phyloP scores from a whole-genome alignment of 2,888 invertebrate genomes.

The Parelbella ahira region DNA sequence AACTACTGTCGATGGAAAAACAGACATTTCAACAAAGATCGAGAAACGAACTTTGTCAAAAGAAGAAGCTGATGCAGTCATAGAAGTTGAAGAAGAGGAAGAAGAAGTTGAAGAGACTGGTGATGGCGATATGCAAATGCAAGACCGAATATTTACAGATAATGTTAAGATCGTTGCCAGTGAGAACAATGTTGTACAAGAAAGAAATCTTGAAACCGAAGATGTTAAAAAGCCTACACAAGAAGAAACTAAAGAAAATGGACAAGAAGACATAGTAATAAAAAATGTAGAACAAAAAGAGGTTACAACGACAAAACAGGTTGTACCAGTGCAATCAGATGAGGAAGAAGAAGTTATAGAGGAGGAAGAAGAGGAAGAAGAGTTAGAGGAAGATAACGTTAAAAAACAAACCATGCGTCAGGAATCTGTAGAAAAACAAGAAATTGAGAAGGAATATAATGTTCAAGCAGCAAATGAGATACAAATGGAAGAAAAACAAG shows the following conservation, averaged over 20 bases:
- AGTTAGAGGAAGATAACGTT: slow-evolving; percentile 30
- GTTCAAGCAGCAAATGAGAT: slow-evolving; percentile 33
- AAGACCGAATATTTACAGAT: slow-evolving; percentile 5
- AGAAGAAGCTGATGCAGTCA: slow-evolving; percentile 43
- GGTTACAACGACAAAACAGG: slow-evolving; percentile 55
- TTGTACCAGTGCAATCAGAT: slow-evolving; percentile 51
- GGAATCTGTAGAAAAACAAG: slow-evolving; percentile 25
- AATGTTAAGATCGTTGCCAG: slow-evolving; percentile 24
- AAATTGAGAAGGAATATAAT: slow-evolving; percentile 33
- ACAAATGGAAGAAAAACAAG: slow-evolving; percentile 35
- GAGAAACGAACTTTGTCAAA: slow-evolving; percentile 66
- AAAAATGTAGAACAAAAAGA: slow-evolving; percentile 60
- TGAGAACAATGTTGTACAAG: slow-evolving; percentile 1
- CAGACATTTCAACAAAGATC: slow-evolving; percentile 65
- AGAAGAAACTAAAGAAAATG: slow-evolving; percentile 40
- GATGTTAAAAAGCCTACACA: slow-evolving; percentile 34
- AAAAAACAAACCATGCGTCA: slow-evolving; percentile 30
- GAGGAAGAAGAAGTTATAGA: slow-evolving; percentile 43
- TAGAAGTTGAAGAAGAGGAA: slow-evolving; percentile 51
- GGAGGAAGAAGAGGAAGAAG: slow-evolving; percentile 41
- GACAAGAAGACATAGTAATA: slow-evolving; percentile 36
- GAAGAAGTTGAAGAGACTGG: slow-evolving; percentile 36
- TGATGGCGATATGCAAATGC: slow-evolving; percentile 1
- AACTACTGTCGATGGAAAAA: slow-evolving; percentile 68
- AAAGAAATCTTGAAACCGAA: slow-evolving; percentile 14